Base-by-base conservation (phyloP, 2,797 vertebrate species). In the Sparus aurata region DNA sequence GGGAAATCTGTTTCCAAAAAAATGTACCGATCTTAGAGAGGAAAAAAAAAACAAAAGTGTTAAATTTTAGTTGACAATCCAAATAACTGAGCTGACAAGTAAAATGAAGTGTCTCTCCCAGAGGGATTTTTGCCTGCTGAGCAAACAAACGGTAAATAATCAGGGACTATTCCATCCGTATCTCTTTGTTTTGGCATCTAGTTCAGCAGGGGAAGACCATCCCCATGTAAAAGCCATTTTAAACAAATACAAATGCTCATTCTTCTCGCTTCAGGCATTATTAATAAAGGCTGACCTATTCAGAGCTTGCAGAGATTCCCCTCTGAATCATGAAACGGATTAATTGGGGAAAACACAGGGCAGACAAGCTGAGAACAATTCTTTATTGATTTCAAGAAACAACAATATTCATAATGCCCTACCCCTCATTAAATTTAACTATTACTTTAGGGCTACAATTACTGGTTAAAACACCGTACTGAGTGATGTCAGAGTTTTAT, bases 141-240 rank as follows among this genome's bases (percentile, higher is more conserved):
- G 75, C 78, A 87, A 90, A 92, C 79, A 86, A 64, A 82, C 46
- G 3, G 73, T 77, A 86, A 87, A 87, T 85, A 87, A 90, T 84
- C 77, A 27, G 50, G 50, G 58, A 65, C 67, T 65, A 60, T 85
- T 84, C 80, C 23, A 59, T 12, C 70, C 45, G 5, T 18, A 55
- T 83, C 53, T 79, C 69, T 85, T 78, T 79, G 69, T 69, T 90
- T 83, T 90, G 84, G 74, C 81, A 0, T 69, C 57, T 45, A 4
- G 64, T 45, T 54, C 38, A 61, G 73, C 38, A 50, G 69, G 75
- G 80, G 71, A 76, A 83, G 57, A 83, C 57, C 77, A 22, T 64
- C 30, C 61, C 72, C 1, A 55, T 13, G 55, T 70, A 77, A 87
- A 85, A 89, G 25, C 65, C 75, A 70, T 53, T 66, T 69, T 49